Evolutionary conservation across 2,888 invertebrate species (phyloP), one percentile per base, ranked within the genome.

Genomic region (Meghimatium bilineatum): DNA sequence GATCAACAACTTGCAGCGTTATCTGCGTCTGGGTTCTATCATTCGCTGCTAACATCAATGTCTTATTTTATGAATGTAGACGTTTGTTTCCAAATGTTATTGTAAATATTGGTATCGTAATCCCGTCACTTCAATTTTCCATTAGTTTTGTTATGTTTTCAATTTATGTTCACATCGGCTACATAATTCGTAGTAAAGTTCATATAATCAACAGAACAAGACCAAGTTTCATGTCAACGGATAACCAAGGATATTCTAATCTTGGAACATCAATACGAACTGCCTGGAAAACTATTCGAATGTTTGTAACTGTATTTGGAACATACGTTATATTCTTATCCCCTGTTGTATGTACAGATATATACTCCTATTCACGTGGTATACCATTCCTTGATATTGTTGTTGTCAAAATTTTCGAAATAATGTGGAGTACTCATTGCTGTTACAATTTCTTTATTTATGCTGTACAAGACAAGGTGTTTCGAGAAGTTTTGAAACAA

Each of bases 391-490:
- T n/a, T 49, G 2, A 20, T 3, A 60, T 32, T 14, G 14, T 20
- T 5, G 3, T 34, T 29, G 49, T 12, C 6, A 14, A 29, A 10
- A 38, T 29, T 52, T 5, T 52, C 17, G 44, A 49, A 29, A 8
- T 44, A 2, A n/a, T 69, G 29, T 38, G 66, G 66, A 32, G 2
- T 3, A 14, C 29, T 17, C 52, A 49, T 29, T 75, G 34, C 34
- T 34, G 29, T 23, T 20, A 23, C 5, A 79, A 79, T 26, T 67
- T 69, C 14, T 79, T 67, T 49, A 49, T 79, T 44, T 79, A 79
- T 26, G 34, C 69, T 0, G 20, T 8, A 6, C 79, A 79, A 23
- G 79, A 79, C 32, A 79, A 34, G 49, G 52, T 17, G 14, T 79
- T 79, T 34, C 44, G 69, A n/a, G 26, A 38, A 8, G 76, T 56